Percentiles rank a stretch among this genome's conserved stretches.
phyloP scores from a whole-genome alignment of 2,888 invertebrate species.

The Conops quadrifasciatus region DNA sequence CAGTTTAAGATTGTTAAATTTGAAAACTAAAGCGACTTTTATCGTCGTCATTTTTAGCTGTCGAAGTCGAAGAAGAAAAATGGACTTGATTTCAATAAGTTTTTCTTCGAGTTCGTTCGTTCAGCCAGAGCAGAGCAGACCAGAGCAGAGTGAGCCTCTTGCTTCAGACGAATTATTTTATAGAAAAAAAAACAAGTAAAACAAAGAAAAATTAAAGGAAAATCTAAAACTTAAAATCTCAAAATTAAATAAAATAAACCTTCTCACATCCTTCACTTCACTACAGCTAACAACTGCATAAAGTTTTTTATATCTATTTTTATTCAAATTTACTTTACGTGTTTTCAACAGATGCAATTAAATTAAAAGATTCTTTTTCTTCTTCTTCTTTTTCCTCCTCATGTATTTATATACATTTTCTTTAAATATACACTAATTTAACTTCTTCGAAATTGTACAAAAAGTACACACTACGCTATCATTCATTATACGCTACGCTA shows the following conservation, averaged over 20 bases:
- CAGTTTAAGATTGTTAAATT: too few relatives aligned
- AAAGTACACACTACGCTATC: constrained; percentile 29
- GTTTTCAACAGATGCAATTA: not conserved
- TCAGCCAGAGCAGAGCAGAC: too few relatives aligned
- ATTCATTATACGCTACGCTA: constrained; percentile 6
- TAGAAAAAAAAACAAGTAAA: too few relatives aligned
- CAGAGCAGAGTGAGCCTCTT: too few relatives aligned
- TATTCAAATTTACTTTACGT: not conserved
- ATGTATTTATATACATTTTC: not conserved
- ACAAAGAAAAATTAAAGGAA: not conserved
- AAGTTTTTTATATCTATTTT: not conserved
- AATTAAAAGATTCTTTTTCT: not conserved
- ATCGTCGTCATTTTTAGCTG: too few relatives aligned
- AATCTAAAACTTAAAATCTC: not conserved
- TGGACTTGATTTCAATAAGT: too few relatives aligned
- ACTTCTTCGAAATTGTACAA: constrained; percentile 30
- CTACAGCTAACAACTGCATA: too few relatives aligned
- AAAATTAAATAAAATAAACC: not conserved
- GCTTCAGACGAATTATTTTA: too few relatives aligned
- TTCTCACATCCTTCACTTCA: too few relatives aligned
- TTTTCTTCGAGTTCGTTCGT: too few relatives aligned
- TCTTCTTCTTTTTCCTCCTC: not conserved
- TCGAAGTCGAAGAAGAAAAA: too few relatives aligned
- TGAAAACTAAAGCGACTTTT: too few relatives aligned
- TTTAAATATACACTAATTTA: constrained; percentile 2